Base-by-base conservation (phyloP, 2,113 vertebrate genomes). In the Pelecanoides urinatrix region DNA sequence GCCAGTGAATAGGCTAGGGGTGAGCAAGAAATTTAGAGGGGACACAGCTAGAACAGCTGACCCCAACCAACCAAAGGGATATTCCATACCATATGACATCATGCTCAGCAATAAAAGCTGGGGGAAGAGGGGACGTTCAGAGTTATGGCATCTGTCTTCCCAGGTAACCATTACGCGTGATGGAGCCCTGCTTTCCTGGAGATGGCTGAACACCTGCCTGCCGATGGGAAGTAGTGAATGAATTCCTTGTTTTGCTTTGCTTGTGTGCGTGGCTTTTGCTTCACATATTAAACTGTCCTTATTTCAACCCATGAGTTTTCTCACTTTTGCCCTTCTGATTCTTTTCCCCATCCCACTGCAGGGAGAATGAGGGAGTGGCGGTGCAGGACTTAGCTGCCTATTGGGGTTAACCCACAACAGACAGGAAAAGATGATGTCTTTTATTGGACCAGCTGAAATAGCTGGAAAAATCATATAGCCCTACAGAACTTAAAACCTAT, bases 101-200 rank as follows among this genome's bases (percentile, higher is more conserved):
- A 17, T 34, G 49, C 21, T 68, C 25, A 53, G 18, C 14, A 34
- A 34, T 30, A 27, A 55, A 71, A 77, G 49, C 4, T 16, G 6
- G 21, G 13, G 10, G 10, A n/a, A 27, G 26, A 2, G 7, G 1
- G 4, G 13, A 44, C 3, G 4, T 50, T 70, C 1, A 1, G 26
- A 47, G 15, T 42, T 8, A 78, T 10, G 9, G 21, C 4, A 0
- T 53, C 7, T 72, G 29, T 84, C 67, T 67, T 55, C 59, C 26
- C 26, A 27, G 61, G 30, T 42, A 27, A 32, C 6, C 1, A 1
- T 38, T 45, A 56, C 0, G 1, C 0, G 0, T 36, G 30, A 23
- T 18, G 11, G 44, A 58, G 6, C 27, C 36, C 25, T 65, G 27
- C 10, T 53, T 40, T 77, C 20, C 72, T 32, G 27, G 23, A 5